Conservation (phyloP, 1,140 invertebrate genomes). For the Aphelinus certus region DNA sequence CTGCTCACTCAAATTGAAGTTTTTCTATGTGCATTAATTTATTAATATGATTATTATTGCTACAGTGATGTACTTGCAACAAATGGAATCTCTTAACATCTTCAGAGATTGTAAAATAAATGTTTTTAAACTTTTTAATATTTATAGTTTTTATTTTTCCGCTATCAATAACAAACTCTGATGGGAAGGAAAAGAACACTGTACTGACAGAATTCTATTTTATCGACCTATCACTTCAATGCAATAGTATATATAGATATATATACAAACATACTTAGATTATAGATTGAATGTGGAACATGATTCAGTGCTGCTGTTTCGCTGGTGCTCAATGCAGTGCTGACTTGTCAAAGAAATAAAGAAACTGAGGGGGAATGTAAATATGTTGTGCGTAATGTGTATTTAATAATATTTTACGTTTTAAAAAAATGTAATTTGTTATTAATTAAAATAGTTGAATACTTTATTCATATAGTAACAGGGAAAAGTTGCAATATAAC, state of each 20-base stretch:
- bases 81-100: constrained; percentile 13
- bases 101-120: constrained; percentile 18
- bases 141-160: neutral
- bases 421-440: neutral
- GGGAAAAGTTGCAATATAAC: too few species aligned
- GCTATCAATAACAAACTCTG: neutral
- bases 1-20: constrained; percentile 8
- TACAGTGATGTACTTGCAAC: constrained; percentile 2
- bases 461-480: too few species aligned
- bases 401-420: neutral
- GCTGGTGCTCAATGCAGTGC: too few species aligned
- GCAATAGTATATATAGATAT: too few species aligned
- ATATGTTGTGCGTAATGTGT: neutral
- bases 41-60: constrained; percentile 14
- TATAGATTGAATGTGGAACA: too few species aligned
- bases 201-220: neutral
- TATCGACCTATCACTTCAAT: neutral
- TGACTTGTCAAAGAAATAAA: neutral
- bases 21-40: constrained; percentile 20
- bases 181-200: neutral
- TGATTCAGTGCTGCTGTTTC: too few species aligned
- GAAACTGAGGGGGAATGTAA: neutral
- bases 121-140: constrained; percentile 10
- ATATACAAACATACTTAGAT: too few species aligned
- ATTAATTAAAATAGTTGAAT: neutral